These are phyloP conservation scores for Phyllotis vaccarum DNA, from an alignment of 2,797 vertebrate species.

Conservation along the genomic window DNA sequence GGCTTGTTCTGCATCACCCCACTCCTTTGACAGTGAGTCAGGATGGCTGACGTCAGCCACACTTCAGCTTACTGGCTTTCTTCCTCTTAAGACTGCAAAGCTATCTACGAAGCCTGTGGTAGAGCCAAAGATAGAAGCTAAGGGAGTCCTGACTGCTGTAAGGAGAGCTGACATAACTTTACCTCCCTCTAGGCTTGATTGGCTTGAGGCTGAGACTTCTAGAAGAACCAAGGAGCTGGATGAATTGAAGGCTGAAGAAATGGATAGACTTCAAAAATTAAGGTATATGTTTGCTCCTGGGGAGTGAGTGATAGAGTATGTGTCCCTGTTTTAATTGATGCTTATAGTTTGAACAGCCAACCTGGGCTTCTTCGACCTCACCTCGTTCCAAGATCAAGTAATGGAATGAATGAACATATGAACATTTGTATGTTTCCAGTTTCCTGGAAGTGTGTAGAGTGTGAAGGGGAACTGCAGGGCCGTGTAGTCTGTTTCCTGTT, in stretches of 20 bases:
- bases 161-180: neutral
- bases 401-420: neutral
- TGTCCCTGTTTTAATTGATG: neutral
- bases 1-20: neutral
- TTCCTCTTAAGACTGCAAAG: neutral
- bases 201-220: constrained; percentile 88
- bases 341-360: neutral
- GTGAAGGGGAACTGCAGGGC: neutral
- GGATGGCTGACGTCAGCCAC: neutral
- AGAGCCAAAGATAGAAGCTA: neutral
- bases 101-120: neutral
- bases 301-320: neutral
- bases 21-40: neutral
- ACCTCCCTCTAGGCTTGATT: constrained; percentile 86
- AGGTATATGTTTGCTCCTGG: constrained; percentile 80
- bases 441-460: neutral
- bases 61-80: neutral
- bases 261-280: constrained; percentile 85
- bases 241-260: constrained; percentile 88
- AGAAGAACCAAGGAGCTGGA: constrained; percentile 87
- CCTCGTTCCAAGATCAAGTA: neutral
- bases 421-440: neutral
- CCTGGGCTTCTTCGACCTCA: neutral
- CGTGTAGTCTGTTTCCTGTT: neutral
- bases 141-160: neutral